Base-by-base conservation (phyloP, 2,888 invertebrate species). In the Microplitis deprimator region DNA sequence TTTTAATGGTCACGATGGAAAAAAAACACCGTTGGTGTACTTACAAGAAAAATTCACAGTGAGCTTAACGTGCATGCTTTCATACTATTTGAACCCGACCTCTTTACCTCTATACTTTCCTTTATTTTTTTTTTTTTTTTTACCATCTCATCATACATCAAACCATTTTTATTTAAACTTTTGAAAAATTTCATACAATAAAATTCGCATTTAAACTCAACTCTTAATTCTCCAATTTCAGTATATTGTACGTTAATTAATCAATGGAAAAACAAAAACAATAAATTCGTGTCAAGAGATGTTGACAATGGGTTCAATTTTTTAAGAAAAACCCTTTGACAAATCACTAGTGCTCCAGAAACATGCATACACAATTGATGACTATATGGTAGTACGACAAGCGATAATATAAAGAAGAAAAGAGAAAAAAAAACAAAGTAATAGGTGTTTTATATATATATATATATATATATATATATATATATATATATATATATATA, bases 1-100 rank as follows among this genome's bases (percentile, higher is more conserved):
- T 83, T 84, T 83, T 83, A 84, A 85, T 83, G 81, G 81, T 73
- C 72, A 64, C 69, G 78, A 72, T 76, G 72, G 3, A 77, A 78
- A 78, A 82, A 78, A 76, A 40, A 60, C 74, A 69, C 78, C 69
- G 68, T 59, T 20, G 50, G 50, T 41, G 41, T 50, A 59, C 40
- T 64, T 59, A 65, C 29, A 39, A n/a, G 8, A 41, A 29, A 29
- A 39, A 72, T 39, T 17, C 16, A 39, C 39, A n/a, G 73, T 10
- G 29, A 13, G 65, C 20, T 65, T 65, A 38, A 20, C 65, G 62
- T 20, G 10, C 20, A 65, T 73, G 16, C 20, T 70, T 71, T 72
- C 39, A 17, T 39, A 41, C 13, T 39, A 39, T 40, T 59, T 61
- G 41, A 67, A 73, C 41, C 16, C 65, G 40, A 41, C 13, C 73